Base-by-base conservation (phyloP, 2,113 vertebrate species). In the Mobula birostris region DNA sequence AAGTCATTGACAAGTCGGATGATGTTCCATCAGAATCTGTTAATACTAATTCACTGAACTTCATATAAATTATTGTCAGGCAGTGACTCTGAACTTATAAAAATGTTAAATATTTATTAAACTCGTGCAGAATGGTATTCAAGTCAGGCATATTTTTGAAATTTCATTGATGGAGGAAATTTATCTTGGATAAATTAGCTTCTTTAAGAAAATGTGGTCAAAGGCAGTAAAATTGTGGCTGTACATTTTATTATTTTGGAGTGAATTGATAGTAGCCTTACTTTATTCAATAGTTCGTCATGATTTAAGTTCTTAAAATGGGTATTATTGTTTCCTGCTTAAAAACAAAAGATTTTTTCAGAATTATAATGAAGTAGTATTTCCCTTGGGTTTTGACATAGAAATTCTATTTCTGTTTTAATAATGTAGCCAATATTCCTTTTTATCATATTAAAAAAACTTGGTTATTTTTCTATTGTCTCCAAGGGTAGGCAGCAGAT, bases 191-290 rank as follows among this genome's bases (percentile, higher is more conserved):
- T 85, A 85, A 85, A 24, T 85, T 21, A 85, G 15, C 82, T 87
- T 87, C 8, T 24, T 87, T 24, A n/a, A 56, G 11, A 87, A 8
- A n/a, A 8, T 7, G 40, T 48, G 12, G 21, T 94, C 12, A 82
- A 91, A 94, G 94, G 94, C 95, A 95, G 94, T 95, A 91, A 72
- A 32, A 95, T 93, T 27, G 91, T 94, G 76, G 29, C 94, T 95
- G 95, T 29, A n/a, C 3, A 29, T 87, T 66, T 66, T 66, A 27
- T 2, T 29, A 63, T 29, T 85, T 58, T 85, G 48, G 21, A 56
- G 40, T 66, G 61, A 70, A 68, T 40, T 14, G 63, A n/a, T 12
- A 3, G 32, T 70, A 17, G n/a, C 7, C 88, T 36, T 91, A 32
- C 40, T 29, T 68, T 70, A 7, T 68, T 92, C 66, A 32, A 72